phyloP scores from a whole-genome alignment of 2,797 vertebrate species.

The Sebastolobus alascanus region DNA sequence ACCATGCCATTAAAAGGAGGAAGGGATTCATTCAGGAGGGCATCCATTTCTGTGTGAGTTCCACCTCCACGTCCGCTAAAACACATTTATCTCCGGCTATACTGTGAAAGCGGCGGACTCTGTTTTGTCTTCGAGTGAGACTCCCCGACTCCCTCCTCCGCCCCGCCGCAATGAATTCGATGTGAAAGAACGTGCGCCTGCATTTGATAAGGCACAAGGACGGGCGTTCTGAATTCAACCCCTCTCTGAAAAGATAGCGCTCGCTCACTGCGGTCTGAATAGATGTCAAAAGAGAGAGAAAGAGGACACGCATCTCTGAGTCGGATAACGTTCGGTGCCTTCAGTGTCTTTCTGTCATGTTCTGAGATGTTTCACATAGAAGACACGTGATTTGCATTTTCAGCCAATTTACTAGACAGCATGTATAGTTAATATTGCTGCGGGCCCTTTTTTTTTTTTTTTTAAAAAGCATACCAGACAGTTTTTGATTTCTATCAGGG shows the following conservation, averaged over 20 bases:
- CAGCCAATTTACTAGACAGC: neutral
- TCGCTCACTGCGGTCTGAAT: neutral
- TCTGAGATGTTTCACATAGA: neutral
- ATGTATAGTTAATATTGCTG: neutral
- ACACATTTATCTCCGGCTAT: slow-evolving; percentile 24
- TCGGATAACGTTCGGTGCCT: neutral
- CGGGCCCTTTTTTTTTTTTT: neutral
- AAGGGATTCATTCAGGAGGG: neutral
- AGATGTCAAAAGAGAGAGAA: neutral
- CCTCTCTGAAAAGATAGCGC: slow-evolving; percentile 46
- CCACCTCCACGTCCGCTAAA: slow-evolving; percentile 3
- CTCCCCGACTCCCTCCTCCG: neutral
- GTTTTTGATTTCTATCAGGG: neutral
- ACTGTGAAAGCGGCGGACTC: slow-evolving; percentile 21
- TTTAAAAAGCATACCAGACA: neutral
- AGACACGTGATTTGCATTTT: neutral
- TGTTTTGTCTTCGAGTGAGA: slow-evolving; percentile 68
- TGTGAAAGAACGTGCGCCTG: slow-evolving; percentile 52
- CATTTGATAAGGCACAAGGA: slow-evolving; percentile 72
- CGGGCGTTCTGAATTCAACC: slow-evolving; percentile 53
- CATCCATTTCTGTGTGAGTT: slow-evolving; percentile 18
- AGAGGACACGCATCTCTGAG: neutral
- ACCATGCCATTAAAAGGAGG: slow-evolving; percentile 38
- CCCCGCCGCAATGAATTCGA: slow-evolving; percentile 17
- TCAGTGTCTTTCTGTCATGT: neutral